Evolutionary conservation across 92 coral and sea anemone genomes (phyloP).

Genomic region (Ricordea florida): DNA sequence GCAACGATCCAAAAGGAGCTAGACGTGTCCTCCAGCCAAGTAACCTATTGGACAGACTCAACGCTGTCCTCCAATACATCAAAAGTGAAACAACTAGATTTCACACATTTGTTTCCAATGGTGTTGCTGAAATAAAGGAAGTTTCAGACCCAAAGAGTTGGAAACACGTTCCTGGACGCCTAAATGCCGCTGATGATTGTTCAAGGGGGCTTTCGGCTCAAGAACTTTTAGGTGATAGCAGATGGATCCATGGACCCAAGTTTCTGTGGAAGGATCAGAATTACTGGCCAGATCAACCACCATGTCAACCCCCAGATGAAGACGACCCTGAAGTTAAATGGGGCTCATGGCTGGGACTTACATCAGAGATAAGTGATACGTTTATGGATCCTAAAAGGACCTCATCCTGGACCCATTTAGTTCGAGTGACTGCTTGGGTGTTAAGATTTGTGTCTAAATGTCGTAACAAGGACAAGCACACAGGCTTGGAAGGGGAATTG

Average conservation of each 20-base stretch:
- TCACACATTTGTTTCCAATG: conserved; percentile 23
- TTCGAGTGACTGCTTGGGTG: conserved; percentile 27
- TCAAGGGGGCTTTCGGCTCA: conserved; percentile 11
- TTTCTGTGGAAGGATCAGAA: conserved; percentile 10
- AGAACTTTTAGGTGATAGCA: conserved; percentile 2
- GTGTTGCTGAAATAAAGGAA: conserved; percentile 27
- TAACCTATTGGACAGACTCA: conserved; percentile 52
- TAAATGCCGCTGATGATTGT: conserved; percentile 30
- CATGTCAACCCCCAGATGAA: neutral
- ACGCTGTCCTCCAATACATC: conserved; percentile 15
- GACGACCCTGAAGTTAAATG: conserved; percentile 28
- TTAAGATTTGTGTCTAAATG: conserved; percentile 9
- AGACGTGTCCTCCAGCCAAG: neutral
- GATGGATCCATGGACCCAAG: conserved; percentile 15
- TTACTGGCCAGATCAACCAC: neutral
- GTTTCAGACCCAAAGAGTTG: conserved; percentile 4
- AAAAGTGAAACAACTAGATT: conserved; percentile 11
- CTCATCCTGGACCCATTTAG: conserved; percentile 17
- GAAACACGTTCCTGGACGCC: conserved; percentile 28
- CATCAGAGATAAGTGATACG: neutral
- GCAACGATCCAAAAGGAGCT: conserved; percentile 29
- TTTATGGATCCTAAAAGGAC: conserved; percentile 19
- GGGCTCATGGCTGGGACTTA: conserved; percentile 15
- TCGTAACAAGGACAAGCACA: neutral
- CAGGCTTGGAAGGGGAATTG: neutral